Percentiles rank a stretch among this genome's conserved stretches.
phyloP scores from a whole-genome alignment of 2,797 vertebrate species.

The Odontamblyopus rebecca region DNA sequence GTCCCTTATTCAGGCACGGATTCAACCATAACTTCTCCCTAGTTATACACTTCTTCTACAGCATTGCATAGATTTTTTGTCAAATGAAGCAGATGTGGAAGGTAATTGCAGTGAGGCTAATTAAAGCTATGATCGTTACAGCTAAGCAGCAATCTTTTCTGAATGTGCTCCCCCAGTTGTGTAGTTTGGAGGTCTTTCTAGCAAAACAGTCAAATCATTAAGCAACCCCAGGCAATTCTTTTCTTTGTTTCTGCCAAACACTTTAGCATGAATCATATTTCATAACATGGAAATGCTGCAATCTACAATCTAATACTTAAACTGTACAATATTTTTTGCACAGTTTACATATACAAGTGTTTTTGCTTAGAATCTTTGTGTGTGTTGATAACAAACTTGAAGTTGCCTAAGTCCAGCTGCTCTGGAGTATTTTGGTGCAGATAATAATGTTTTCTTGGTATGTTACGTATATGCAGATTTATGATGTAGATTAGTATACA shows the following conservation, averaged over 20 bases:
- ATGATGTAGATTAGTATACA: neutral
- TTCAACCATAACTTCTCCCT: neutral
- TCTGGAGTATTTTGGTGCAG: neutral
- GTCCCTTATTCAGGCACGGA: neutral
- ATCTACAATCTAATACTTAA: neutral
- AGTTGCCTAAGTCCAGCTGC: neutral
- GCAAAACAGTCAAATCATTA: conserved; percentile 3
- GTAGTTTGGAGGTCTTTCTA: neutral
- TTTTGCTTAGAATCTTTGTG: neutral
- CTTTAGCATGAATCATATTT: neutral
- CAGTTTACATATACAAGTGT: neutral
- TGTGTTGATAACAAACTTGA: neutral
- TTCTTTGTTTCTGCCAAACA: neutral
- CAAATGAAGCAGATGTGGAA: neutral
- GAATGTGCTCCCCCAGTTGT: neutral
- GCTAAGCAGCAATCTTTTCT: neutral
- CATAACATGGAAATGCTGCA: neutral
- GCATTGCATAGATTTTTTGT: neutral
- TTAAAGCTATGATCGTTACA: neutral
- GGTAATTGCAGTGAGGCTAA: neutral
- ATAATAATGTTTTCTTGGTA: neutral
- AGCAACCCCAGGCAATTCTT: neutral
- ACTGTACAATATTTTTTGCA: neutral
- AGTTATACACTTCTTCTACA: neutral
- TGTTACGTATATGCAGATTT: neutral